These are phyloP conservation scores for Tetranychus piercei DNA, from an alignment of 2,888 invertebrate genomes.

Conservation along the genomic window DNA sequence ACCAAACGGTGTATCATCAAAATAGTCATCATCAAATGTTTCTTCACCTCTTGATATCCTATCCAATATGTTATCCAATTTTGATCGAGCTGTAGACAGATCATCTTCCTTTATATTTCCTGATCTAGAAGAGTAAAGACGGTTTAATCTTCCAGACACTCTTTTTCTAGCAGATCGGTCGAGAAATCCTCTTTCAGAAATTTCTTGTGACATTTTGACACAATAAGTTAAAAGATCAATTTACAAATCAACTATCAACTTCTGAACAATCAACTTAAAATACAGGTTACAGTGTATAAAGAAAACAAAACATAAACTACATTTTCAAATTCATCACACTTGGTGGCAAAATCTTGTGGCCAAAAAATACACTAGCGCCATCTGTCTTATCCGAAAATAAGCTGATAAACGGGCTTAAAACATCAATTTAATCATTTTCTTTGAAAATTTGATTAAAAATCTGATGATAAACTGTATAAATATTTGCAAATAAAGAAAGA, in stretches of 20 bases:
- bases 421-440: too few relatives aligned
- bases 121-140: not conserved
- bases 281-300: too few relatives aligned
- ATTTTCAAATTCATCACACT: too few relatives aligned
- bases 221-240: not conserved
- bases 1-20: conserved; percentile 13
- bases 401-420: too few relatives aligned
- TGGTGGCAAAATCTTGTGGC: too few relatives aligned
- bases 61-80: conserved; percentile 16
- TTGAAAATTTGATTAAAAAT: too few relatives aligned
- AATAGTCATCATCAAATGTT: conserved; percentile 16
- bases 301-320: too few relatives aligned
- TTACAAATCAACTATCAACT: not conserved
- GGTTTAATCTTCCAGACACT: not conserved
- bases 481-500: too few relatives aligned
- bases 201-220: not conserved
- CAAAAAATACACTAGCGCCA: too few relatives aligned
- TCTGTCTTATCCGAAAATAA: too few relatives aligned
- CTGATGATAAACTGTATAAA: too few relatives aligned
- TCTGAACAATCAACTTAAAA: not conserved
- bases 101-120: conserved; percentile 1
- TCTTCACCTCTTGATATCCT: conserved; percentile 15
- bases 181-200: not conserved
- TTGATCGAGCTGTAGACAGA: conserved; percentile 11
- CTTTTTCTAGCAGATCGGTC: not conserved